These are phyloP conservation scores for Cephus pulcher DNA, from an alignment of 2,888 invertebrate genomes.

Conservation along the genomic window DNA sequence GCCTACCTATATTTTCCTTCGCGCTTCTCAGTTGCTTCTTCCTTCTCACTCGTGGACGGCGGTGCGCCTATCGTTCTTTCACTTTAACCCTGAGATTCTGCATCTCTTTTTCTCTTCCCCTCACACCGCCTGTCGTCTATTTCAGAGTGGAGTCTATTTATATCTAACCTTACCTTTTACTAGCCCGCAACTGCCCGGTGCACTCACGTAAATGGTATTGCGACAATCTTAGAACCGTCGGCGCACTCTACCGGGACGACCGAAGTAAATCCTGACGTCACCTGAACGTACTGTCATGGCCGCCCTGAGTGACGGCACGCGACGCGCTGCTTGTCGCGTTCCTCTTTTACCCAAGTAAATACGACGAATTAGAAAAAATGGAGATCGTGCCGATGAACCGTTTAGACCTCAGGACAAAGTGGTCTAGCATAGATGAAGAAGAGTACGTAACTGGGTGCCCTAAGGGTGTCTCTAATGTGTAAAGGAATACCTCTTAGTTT, in stretches of 20 bases:
- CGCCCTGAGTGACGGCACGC: conserved; percentile 13
- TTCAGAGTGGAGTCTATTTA: conserved; percentile 40
- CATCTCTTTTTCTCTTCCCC: neutral
- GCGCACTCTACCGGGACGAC: neutral
- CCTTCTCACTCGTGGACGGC: neutral
- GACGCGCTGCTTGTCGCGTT: neutral
- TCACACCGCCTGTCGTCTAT: conserved; percentile 32
- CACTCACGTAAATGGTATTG: conserved; percentile 35
- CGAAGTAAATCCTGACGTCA: neutral
- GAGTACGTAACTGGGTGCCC: neutral
- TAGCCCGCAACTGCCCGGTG: conserved; percentile 30
- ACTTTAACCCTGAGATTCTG: neutral
- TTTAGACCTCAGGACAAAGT: neutral
- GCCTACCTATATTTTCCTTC: neutral
- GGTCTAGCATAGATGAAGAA: neutral
- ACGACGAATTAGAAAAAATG: neutral
- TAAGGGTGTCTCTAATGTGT: neutral
- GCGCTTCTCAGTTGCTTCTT: neutral
- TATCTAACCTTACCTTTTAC: conserved; percentile 43
- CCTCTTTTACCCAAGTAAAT: neutral
- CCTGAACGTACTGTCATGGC: conserved; percentile 6
- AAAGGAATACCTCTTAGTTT: neutral
- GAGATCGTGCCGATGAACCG: neutral
- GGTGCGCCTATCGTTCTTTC: neutral
- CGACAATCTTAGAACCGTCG: neutral